Base-by-base conservation (phyloP, 1,140 invertebrate genomes). In the Portunus trituberculatus region DNA sequence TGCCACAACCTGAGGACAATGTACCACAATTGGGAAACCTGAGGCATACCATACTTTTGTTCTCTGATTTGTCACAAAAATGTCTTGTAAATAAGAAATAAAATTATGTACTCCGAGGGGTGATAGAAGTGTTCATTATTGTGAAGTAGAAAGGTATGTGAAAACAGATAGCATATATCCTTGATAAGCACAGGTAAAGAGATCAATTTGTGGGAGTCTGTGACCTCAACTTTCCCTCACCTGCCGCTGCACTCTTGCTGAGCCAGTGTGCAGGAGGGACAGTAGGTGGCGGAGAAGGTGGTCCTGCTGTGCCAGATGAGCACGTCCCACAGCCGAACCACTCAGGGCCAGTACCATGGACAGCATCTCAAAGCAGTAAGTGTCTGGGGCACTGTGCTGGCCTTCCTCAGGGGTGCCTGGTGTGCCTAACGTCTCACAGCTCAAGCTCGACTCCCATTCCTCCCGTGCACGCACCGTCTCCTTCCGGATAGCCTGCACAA, bases 301-400 rank as follows among this genome's bases (percentile, higher is more conserved):
- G 46, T 98, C 98, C 96, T 99, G 99, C 96, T 99, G 98, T 0
- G 99, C 98, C 6, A 99, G 97, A 97, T 99, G 99, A 14, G 98
- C 98, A 48, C 99, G 97, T 0, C 99, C 99, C 0, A 99, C 99
- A 0, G 98, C 97, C 96, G 99, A 99, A 4, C 99, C 99, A 96
- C 98, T 99, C n/a, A 99, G 97, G 0, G 99, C 99, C 95, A 99
- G 97, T 28, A 98, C 99, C 98, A 99, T 98, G 0, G 99, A 99
- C 10, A 99, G 97, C 98, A 99, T 99, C 97, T 99, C 99, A 97
- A 99, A 99, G 97, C 99, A 99, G 97, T 99, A 99, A 12, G 98
- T 99, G 97, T 99, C 99, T 3, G 98, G 97, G 25, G 97, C 96
- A 96, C 97, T 97, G 93, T 96, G 96, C 92, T 97, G 96, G 93